Evolutionary conservation across 2,113 vertebrate genomes (phyloP), one percentile per base, ranked within the genome.

Genomic region (Mustela lutreola): DNA sequence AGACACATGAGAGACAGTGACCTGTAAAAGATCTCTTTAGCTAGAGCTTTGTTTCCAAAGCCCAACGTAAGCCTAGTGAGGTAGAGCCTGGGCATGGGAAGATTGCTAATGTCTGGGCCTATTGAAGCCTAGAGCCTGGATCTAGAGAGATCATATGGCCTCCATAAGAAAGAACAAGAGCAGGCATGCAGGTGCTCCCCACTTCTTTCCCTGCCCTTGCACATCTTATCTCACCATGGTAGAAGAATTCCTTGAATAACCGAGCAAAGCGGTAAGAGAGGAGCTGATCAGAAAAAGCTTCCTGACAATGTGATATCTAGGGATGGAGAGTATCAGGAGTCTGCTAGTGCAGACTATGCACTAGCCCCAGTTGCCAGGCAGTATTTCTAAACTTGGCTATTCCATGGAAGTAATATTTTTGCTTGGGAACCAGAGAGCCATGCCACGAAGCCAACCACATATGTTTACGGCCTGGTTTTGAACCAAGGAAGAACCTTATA

Each of bases 11-110:
- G 53, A 96, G 28, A 60, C 39, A 87, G 39, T 78, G 56, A 33
- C 63, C 45, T 94, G 6, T 83, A 60, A 90, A 97, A 76, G 56
- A 80, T 86, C n/a, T 50, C 22, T 87, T 90, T 96, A 89, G 39
- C 33, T 65, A 45, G 60, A 50, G 70, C 16, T 50, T 78, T 92
- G 73, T 73, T 12, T 63, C 16, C 76, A 91, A 71, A 89, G 18
- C 53, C 31, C 53, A 67, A 2, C 73, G 15, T 73, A 70, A 96
- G 78, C 19, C 58, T 65, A 85, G 48, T 89, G 76, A 93, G 33
- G 65, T 73, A 60, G 42, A 78, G 4, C 76, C 78, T 45, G 22
- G 39, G 12, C 80, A 4, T 33, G 36, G 86, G 95, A 93, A 97
- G 95, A 82, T 67, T 45, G 76, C 60, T 82, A 42, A 58, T 39